Conservation (phyloP, 1,140 invertebrate species). For the Tetragonula clypearis region DNA sequence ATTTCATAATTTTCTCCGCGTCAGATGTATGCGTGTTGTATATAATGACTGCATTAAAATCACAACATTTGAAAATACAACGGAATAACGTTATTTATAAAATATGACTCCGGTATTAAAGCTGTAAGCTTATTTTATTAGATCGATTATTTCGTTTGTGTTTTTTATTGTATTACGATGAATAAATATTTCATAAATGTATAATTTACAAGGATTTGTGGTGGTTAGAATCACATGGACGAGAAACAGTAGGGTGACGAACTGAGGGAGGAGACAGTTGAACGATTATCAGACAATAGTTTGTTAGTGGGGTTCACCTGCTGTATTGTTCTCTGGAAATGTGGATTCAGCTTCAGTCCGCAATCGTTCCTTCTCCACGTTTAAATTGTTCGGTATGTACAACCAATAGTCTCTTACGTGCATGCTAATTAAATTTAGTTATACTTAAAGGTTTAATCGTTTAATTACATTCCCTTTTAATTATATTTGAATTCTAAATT, state of each 20-base stretch:
- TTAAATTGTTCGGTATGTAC: constrained; percentile 54
- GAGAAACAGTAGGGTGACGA: constrained; percentile 38
- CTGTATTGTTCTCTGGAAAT: constrained; percentile 79
- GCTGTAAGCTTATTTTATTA: neutral
- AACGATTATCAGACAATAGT: constrained; percentile 81
- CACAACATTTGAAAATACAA: neutral
- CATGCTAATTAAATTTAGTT: constrained; percentile 16
- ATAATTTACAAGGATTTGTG: constrained; percentile 23
- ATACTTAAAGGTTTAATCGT: neutral
- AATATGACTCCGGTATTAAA: neutral
- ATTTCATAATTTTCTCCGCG: neutral
- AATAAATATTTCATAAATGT: neutral
- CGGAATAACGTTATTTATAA: neutral
- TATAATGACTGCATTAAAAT: neutral
- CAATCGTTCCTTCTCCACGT: constrained; percentile 58
- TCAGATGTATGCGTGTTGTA: neutral
- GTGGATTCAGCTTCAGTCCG: constrained; percentile 76
- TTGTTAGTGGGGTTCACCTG: constrained; percentile 81
- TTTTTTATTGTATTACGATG: neutral
- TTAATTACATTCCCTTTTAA: neutral
- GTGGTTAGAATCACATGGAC: constrained; percentile 30
- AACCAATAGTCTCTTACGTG: constrained; percentile 29
- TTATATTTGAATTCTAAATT: neutral
- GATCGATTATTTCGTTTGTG: neutral
- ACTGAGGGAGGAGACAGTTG: constrained; percentile 59